Evolutionary conservation across 2,888 invertebrate genomes (phyloP), one percentile per base, ranked within the genome.

Genomic region (Caenorhabditis angaria): DNA sequence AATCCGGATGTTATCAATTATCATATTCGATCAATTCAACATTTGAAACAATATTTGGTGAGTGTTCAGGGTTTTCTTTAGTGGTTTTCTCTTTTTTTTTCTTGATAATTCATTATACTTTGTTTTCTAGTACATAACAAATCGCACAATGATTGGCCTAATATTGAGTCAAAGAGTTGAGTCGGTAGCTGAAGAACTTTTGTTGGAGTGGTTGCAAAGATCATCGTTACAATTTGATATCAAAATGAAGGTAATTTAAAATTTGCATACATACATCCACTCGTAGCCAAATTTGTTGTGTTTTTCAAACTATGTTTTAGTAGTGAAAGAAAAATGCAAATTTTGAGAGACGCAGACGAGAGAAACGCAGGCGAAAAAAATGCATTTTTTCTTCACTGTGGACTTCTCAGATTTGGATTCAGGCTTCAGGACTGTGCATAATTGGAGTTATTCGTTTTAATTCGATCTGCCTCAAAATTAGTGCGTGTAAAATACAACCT

Each of bases 21-120:
- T 28, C 80, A 80, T 55, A 69, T 78, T 29, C 61, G 77, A 1
- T 70, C 74, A 12, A 66, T 61, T 54, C 60, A 64, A 47, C 80
- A 80, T 53, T 48, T 77, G 8, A 67, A 73, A 48, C 75, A 71
- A 29, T 80, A 78, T 41, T 58, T 80, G 50, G 80, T 80, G 27
- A 56, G 77, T 50, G 35, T 5, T 61, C 6, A n/a, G n/a, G n/a
- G n/a, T n/a, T 24, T 2, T 29, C 28, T 50, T 14, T 27, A 54
- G 22, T 24, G 4, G 0, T 50, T 14, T 27, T 24, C 48, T 50
- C 20, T 18, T 22, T 20, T 51, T 51, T 51, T 4, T 51, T 51
- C 4, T 48, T 48, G n/a, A 24, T 24, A 24, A 24, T 24, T 51
- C 6, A 24, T 20, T 20, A 24, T 24, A 5, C 4, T 18, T 48